phyloP scores from a whole-genome alignment of 2,888 invertebrate species.

The Lomographa bimaculata region DNA sequence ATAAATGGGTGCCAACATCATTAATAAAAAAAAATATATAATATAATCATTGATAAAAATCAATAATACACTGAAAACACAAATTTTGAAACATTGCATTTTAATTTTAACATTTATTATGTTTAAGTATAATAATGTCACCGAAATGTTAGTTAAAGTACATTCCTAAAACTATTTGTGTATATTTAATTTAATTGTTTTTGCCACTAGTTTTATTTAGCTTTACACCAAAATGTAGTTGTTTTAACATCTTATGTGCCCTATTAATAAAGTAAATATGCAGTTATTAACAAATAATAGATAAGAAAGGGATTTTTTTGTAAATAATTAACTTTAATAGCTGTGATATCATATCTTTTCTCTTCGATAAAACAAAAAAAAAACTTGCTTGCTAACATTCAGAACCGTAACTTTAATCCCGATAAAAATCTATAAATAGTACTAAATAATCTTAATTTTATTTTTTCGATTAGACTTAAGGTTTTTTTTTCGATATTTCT shows the following conservation, averaged over 20 bases:
- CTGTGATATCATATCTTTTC: constrained; percentile 75
- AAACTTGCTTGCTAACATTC: constrained; percentile 43
- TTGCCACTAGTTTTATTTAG: constrained; percentile 78
- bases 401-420: constrained; percentile 7
- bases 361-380: constrained; percentile 46
- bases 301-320: constrained; percentile 35
- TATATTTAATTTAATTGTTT: constrained; percentile 46
- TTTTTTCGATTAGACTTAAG: constrained; percentile 76
- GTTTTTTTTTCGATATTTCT: constrained; percentile 50
- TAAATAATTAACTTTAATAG: constrained; percentile 64
- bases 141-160: constrained; percentile 27
- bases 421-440: no score
- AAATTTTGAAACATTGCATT: constrained; percentile 38
- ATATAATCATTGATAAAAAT: no score
- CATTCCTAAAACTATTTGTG: constrained; percentile 38
- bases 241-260: constrained; percentile 49
- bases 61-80: no score
- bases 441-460: constrained; percentile 25
- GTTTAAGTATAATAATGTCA: constrained; percentile 18
- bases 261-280: constrained; percentile 44
- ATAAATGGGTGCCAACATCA: no score
- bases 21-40: no score
- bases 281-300: constrained; percentile 42
- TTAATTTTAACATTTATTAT: constrained; percentile 26
- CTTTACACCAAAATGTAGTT: constrained; percentile 80